A percentile compares a stretch with the other conserved stretches of the same genome.
Conservation (phyloP, 1,140 invertebrate genomes). For the Bombyx mandarina region DNA sequence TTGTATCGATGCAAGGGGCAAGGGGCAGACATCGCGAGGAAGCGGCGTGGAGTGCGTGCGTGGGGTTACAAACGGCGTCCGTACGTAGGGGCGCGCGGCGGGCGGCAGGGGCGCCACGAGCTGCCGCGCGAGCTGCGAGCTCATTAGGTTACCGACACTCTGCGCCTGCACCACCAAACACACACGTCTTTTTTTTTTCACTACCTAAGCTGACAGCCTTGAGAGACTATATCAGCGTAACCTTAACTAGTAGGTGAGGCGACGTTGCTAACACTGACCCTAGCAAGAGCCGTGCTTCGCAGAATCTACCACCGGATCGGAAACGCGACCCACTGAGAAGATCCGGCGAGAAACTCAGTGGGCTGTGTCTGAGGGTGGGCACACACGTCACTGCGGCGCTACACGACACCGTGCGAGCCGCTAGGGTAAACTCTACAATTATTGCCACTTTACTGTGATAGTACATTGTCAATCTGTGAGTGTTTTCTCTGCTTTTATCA, state of each 20-base stretch:
- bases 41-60: slow-evolving; percentile 41
- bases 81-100: slow-evolving; percentile 57
- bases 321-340: no score
- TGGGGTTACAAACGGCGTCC: slow-evolving; percentile 67
- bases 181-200: slow-evolving; percentile 12
- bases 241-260: no score
- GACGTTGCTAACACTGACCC: no score
- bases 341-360: no score
- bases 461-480: no score
- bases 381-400: slow-evolving; percentile 19
- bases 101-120: slow-evolving; percentile 72
- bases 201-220: no score
- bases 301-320: no score
- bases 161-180: slow-evolving; percentile 32
- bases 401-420: not conserved
- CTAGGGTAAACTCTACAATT: not conserved
- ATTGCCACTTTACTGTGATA: no score
- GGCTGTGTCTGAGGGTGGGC: slow-evolving; percentile 4
- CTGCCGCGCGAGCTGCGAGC: slow-evolving; percentile 73
- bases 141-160: slow-evolving; percentile 57
- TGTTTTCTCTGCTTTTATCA: no score
- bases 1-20: slow-evolving; percentile 11
- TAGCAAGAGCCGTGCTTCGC: no score
- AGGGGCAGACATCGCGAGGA: slow-evolving; percentile 9
- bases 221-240: no score